Conservation (phyloP, 2,797 vertebrate genomes). For the Naso thynnoides region DNA sequence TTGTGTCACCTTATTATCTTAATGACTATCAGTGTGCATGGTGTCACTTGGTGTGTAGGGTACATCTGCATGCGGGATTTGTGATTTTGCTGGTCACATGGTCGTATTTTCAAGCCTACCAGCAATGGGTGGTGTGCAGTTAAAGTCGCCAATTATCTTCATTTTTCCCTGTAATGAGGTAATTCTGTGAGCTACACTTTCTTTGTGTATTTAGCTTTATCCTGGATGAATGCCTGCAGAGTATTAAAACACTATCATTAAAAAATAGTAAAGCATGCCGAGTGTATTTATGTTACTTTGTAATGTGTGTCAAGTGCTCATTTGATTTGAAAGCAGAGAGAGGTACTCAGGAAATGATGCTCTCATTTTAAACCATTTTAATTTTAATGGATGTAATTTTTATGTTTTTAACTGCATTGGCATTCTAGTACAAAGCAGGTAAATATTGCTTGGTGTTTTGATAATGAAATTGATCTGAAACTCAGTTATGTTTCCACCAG, state of each 20-base stretch:
- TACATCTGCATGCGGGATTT: slow-evolving; percentile 35
- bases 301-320: neutral
- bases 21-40: slow-evolving; percentile 51
- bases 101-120: neutral
- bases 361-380: neutral
- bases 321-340: slow-evolving; percentile 16
- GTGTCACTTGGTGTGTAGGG: slow-evolving; percentile 40
- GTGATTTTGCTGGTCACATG: slow-evolving; percentile 23
- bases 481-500: neutral
- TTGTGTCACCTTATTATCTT: slow-evolving; percentile 65
- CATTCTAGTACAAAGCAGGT: neutral
- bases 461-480: slow-evolving; percentile 5
- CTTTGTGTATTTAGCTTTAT: slow-evolving; percentile 30
- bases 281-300: slow-evolving; percentile 14
- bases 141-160: slow-evolving; percentile 20
- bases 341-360: neutral
- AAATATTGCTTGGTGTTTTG: slow-evolving; percentile 12
- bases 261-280: neutral
- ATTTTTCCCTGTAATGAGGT: neutral
- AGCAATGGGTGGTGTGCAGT: slow-evolving; percentile 12
- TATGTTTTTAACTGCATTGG: neutral
- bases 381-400: slow-evolving; percentile 8
- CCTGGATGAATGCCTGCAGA: neutral
- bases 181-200: slow-evolving; percentile 5
- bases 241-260: slow-evolving; percentile 5